Conservation (phyloP, 2,888 invertebrate species). For the Epinotia ramella region DNA sequence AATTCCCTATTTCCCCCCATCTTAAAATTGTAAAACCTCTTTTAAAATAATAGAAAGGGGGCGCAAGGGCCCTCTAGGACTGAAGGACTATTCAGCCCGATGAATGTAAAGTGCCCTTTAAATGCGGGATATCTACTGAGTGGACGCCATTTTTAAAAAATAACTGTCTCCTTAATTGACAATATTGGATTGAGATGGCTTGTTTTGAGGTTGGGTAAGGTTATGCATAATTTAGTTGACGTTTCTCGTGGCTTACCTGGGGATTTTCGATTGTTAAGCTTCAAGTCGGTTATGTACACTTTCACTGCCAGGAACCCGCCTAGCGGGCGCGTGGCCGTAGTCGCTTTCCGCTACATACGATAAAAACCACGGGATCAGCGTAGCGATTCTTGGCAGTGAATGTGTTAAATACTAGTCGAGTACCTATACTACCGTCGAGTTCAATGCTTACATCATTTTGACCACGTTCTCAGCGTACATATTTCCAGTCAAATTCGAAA, state of each 20-base stretch:
- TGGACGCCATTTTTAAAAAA: conserved; percentile 41
- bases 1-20: conserved; percentile 35
- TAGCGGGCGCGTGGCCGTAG: no score
- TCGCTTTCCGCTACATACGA: no score
- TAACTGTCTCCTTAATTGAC: conserved; percentile 41
- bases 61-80: conserved; percentile 23
- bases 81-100: conserved; percentile 40
- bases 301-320: no score
- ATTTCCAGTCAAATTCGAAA: no score
- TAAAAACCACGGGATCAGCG: no score
- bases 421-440: no score
- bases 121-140: conserved; percentile 41
- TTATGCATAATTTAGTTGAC: conserved; percentile 6
- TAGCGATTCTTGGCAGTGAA: no score
- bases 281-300: no score
- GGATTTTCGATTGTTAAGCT: no score
- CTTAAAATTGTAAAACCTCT: conserved; percentile 46
- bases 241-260: background rate
- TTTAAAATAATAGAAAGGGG: conserved; percentile 46
- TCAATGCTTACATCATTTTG: no score
- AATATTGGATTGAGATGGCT: conserved; percentile 12
- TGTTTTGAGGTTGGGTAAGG: background rate
- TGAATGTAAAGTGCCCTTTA: conserved; percentile 43
- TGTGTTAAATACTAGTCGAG: no score
- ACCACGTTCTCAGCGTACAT: no score